Evolutionary conservation across 2,888 invertebrate species (phyloP).

Genomic region (Archips xylosteana): DNA sequence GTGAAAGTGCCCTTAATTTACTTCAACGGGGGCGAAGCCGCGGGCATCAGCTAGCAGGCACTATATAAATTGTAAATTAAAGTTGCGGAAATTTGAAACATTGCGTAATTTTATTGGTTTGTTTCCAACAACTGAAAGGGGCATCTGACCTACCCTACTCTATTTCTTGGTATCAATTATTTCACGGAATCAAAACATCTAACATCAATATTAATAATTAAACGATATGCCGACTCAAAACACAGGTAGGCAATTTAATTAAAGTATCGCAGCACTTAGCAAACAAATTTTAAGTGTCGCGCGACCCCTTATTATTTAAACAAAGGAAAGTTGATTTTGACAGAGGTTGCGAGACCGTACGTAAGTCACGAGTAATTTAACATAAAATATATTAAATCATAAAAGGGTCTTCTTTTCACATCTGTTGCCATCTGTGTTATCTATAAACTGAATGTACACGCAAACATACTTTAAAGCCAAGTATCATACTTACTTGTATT

Average conservation of each 20-base stretch:
- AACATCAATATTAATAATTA: not conserved
- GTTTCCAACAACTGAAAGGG: not conserved
- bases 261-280: not conserved
- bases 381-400: not conserved
- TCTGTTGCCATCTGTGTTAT: not conserved
- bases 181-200: not conserved
- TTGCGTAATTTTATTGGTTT: too few species aligned
- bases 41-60: too few species aligned
- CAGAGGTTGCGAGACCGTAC: not conserved
- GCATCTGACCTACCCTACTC: not conserved
- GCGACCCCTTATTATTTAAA: not conserved
- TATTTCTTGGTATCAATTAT: not conserved
- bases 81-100: too few species aligned
- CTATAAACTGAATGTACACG: not conserved
- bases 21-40: too few species aligned
- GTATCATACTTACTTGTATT: not conserved
- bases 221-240: not conserved
- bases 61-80: too few species aligned
- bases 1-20: too few species aligned
- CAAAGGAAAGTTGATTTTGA: not conserved
- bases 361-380: not conserved
- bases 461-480: not conserved
- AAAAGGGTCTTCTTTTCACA: not conserved
- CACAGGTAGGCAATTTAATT: not conserved
- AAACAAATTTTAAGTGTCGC: not conserved